A percentile compares a stretch with the other conserved stretches of the same genome.
Evolutionary conservation across 2,113 vertebrate genomes (phyloP).

Genomic region (Ciconia stormi): DNA sequence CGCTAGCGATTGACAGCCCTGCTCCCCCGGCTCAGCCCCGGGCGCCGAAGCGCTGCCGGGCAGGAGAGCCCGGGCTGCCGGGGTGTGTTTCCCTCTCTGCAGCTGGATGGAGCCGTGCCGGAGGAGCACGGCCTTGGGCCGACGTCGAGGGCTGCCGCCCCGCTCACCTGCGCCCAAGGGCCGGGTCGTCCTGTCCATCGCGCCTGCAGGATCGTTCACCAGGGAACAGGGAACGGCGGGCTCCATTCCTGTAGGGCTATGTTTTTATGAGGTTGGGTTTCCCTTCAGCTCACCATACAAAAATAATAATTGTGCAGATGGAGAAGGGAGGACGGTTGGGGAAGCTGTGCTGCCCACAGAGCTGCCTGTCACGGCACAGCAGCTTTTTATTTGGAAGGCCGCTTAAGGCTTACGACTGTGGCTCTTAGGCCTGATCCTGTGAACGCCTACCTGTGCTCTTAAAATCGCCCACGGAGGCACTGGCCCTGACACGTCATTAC

Average conservation of each 20-base stretch:
- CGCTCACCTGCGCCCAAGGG: background rate
- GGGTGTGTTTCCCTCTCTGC: no score
- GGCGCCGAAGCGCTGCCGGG: background rate
- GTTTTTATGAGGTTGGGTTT: background rate
- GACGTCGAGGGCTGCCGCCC: background rate
- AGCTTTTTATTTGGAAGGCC: background rate
- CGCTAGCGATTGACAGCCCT: background rate
- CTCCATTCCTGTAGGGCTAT: background rate
- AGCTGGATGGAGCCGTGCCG: background rate
- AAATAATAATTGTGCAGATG: accelerated
- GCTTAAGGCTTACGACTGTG: background rate
- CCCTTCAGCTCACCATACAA: background rate
- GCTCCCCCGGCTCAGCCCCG: no score
- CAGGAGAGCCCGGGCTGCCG: background rate
- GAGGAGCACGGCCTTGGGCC: no score
- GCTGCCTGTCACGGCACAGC: background rate
- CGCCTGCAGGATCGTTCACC: background rate
- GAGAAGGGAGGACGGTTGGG: no score
- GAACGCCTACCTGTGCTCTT: background rate
- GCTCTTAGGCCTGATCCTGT: no score
- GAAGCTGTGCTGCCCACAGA: background rate
- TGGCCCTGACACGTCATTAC: accelerated
- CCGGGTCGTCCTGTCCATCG: background rate
- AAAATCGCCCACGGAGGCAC: background rate
- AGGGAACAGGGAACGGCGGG: background rate